Evolutionary conservation across 2,888 invertebrate species (phyloP), one percentile per base, ranked within the genome.

Genomic region (Oscheius myriophilus): DNA sequence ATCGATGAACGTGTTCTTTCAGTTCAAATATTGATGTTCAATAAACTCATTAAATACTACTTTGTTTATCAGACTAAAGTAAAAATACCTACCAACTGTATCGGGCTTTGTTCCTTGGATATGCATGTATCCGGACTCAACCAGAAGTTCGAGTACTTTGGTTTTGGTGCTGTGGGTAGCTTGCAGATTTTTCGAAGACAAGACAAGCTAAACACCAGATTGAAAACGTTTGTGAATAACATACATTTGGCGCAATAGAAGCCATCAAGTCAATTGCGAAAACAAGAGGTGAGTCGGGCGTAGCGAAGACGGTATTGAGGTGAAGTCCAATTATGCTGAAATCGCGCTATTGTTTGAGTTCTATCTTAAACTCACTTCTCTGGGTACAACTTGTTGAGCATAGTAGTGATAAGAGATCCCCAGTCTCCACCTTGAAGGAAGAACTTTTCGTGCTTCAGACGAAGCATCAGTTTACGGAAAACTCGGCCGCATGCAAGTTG

Each of bases 71-170:
- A 49, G 3, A 18, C 2, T 49, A 6, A 49, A 6, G 21, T 49
- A n/a, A 2, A n/a, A 33, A 4, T 43, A 83, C 88, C 87, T 85
- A 92, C 93, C 94, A 76, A 93, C 88, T 0, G 94, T 93, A 83
- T 95, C 94, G 16, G 95, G 94, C 87, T 93, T 94, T 0, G 94
- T 93, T 0, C 92, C 90, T 86, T 95, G 94, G 6, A 94, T 76
- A 85, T 94, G 93, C 81, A 92, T 67, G 79, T 90, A 90, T 7
- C 90, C 90, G 14, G 85, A 75, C 75, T 90, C 89, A 52, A 82
- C 75, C 11, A 88, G n/a, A 2, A 87, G 9, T 41, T 71, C 69
- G n/a, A 66, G 61, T 2, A 87, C 70, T 33, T 78, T 75, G 14
- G 58, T 25, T 23, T 86, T 71, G 3, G 69, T 57, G 59, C 70